These are phyloP conservation scores for Allobates femoralis DNA, from an alignment of 2,797 vertebrate genomes.

Conservation along the genomic window DNA sequence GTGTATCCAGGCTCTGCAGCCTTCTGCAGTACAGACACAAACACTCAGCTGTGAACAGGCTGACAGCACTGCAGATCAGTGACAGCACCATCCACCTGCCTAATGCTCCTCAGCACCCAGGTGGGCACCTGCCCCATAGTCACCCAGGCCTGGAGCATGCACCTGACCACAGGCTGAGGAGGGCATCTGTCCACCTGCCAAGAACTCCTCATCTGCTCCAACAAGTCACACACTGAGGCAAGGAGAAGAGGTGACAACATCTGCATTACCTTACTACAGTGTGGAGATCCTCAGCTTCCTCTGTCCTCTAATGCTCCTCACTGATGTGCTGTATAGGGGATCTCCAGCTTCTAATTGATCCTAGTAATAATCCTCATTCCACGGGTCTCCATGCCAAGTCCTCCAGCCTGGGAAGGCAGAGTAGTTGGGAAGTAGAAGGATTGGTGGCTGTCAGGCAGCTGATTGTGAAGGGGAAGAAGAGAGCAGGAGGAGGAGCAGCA, in stretches of 20 bases:
- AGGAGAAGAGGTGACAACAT: slow-evolving; percentile 4
- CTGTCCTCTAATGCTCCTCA: slow-evolving; percentile 5
- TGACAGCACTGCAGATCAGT: slow-evolving; percentile 28
- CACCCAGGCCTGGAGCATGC: slow-evolving; percentile 29
- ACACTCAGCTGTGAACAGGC: slow-evolving; percentile 36
- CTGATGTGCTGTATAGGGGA: slow-evolving; percentile 8
- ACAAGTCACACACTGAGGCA: slow-evolving; percentile 5
- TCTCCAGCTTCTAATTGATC: slow-evolving; percentile 29
- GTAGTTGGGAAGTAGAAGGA: slow-evolving; percentile 58
- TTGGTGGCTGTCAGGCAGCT: slow-evolving; percentile 57
- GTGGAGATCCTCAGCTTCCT: neutral
- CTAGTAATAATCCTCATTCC: slow-evolving; percentile 44
- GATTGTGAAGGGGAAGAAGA: slow-evolving; percentile 53
- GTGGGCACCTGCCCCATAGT: neutral
- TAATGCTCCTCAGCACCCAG: neutral
- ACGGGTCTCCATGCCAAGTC: slow-evolving; percentile 58
- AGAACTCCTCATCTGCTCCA: slow-evolving; percentile 11
- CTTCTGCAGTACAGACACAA: slow-evolving; percentile 46
- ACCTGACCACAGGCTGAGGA: neutral
- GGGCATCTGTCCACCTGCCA: neutral
- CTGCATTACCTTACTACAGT: slow-evolving; percentile 47
- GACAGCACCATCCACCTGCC: slow-evolving; percentile 19
- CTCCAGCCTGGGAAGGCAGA: slow-evolving; percentile 45
- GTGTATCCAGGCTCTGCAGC: slow-evolving; percentile 24
- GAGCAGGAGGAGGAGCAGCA: slow-evolving; percentile 36